Evolutionary conservation across 2,797 vertebrate genomes (phyloP).

Genomic region (Pantherophis vulpinus): DNA sequence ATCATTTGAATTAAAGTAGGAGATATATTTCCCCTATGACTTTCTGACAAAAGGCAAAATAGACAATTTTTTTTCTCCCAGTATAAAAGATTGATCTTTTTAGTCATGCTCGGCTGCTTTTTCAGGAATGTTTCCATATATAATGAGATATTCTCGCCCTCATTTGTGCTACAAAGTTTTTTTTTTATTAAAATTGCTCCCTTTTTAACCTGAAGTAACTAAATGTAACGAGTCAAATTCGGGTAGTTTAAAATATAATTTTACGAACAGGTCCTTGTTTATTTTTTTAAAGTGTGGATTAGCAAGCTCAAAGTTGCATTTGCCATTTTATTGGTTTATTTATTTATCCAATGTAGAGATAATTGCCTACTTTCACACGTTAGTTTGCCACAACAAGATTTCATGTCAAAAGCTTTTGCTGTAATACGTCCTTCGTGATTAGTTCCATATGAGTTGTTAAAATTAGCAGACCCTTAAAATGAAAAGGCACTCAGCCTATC

Average conservation of each 20-base stretch:
- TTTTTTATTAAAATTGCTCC: slow-evolving; percentile 67
- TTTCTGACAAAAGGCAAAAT: slow-evolving; percentile 81
- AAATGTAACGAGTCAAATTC: slow-evolving; percentile 55
- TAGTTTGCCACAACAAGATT: not conserved
- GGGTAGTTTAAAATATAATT: slow-evolving; percentile 15
- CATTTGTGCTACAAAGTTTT: slow-evolving; percentile 79
- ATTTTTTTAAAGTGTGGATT: slow-evolving; percentile 26
- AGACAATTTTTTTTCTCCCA: slow-evolving; percentile 76
- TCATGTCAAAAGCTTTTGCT: not conserved
- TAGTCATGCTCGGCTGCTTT: slow-evolving; percentile 80
- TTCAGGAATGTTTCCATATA: slow-evolving; percentile 78
- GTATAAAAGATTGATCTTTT: slow-evolving; percentile 81
- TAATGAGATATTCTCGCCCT: slow-evolving; percentile 81
- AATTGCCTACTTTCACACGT: not conserved
- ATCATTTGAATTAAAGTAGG: slow-evolving; percentile 82
- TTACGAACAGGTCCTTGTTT: slow-evolving; percentile 20
- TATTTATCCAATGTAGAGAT: not conserved
- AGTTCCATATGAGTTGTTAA: not conserved
- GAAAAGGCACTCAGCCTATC: slow-evolving; percentile 46
- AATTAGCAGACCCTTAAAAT: slow-evolving; percentile 22
- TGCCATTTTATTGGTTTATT: not conserved
- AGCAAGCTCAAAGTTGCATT: not conserved
- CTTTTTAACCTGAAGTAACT: slow-evolving; percentile 67
- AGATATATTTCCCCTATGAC: slow-evolving; percentile 81
- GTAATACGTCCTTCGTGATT: not conserved